Evolutionary conservation across 2,113 vertebrate genomes (phyloP), one percentile per base, ranked within the genome.

Genomic region (Antigone vipio): DNA sequence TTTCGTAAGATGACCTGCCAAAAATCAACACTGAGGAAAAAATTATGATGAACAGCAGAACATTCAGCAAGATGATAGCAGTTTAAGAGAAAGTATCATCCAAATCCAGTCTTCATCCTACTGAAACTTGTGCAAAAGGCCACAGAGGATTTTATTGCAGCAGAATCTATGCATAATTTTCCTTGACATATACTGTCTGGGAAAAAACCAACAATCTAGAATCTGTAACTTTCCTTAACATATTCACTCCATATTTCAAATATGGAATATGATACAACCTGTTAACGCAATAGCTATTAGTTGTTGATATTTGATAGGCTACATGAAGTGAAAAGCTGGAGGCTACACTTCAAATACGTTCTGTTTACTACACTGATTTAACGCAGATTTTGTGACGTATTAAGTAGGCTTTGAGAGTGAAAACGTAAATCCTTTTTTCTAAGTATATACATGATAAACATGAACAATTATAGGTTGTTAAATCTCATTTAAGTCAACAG

Each of bases 211-310:
- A 24, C 26, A 42, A 69, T 8, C 68, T 86, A 35, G 15, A 76
- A 79, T 72, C 32, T 66, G 42, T 14, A 72, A 35, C 18, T 71
- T 88, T 58, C 44, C 42, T 74, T 22, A 55, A n/a, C 14, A 34
- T 32, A 88, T 30, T 82, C 53, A 85, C 27, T 67, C 55, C 13
- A 0, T 34, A 64, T 82, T 89, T 95, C 56, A 47, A 59, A 45
- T 42, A 22, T 1, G 3, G 72, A 49, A 11, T 32, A 52, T 2
- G 6, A 49, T 8, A 71, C 53, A 66, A 59, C 9, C 29, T 0
- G 0, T n/a, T 55, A 58, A n/a, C 1, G 1, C 22, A 53, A 8
- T 15, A 38, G 38, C 20, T 87, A 2, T 24, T 62, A 44, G 35
- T 6, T 67, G 29, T 26, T 82, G 53, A 34, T 75, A 67, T 2